Base-by-base conservation (phyloP, 2,113 vertebrate genomes). In the Osmerus eperlanus region DNA sequence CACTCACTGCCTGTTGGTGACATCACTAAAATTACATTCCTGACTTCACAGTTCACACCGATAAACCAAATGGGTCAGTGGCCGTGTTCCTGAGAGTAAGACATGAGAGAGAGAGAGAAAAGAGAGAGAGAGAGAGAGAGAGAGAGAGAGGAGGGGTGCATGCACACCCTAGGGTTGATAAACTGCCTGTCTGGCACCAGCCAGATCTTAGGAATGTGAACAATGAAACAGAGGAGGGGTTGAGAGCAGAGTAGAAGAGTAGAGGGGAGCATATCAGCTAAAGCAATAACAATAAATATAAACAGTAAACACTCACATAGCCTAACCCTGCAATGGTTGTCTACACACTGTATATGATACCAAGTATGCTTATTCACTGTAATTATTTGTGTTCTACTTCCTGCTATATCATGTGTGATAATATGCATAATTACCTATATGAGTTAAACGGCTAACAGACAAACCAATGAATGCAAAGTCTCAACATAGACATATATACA, bases 1-100 rank as follows among this genome's bases (percentile, higher is more conserved):
- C 93, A 25, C 85, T 93, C 25, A 91, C 28, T 61, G 89, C 81
- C 95, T 97, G 80, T 29, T 64, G 61, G 15, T 64, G 61, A 64
- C 23, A 60, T 60, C 23, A 60, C 4, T 3, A 12, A 29, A 32
- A 28, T 16, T 8, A 6, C 14, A n/a, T 41, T 47, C 41, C 41
- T 47, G 41, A 47, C 9, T 47, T 47, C 9, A 7, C 23, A 63
- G 18, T 68, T 71, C 78, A 60, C 78, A 72, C 82, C 69, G 66
- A 36, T 36, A 70, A 18, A 23, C 21, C 41, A 11, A 47, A 47
- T 47, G 9, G 41, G 8, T 47, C 9, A 41, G 36, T 9, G 8
- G 36, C 5, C 29, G 1, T 36, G 32, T 36, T 36, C 32, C 32
- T 36, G 41, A 11, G 41, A 47, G 41, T 47, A 12, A 47, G 32